Evolutionary conservation across 2,888 invertebrate species (phyloP).

Genomic region (Achlya flavicornis): DNA sequence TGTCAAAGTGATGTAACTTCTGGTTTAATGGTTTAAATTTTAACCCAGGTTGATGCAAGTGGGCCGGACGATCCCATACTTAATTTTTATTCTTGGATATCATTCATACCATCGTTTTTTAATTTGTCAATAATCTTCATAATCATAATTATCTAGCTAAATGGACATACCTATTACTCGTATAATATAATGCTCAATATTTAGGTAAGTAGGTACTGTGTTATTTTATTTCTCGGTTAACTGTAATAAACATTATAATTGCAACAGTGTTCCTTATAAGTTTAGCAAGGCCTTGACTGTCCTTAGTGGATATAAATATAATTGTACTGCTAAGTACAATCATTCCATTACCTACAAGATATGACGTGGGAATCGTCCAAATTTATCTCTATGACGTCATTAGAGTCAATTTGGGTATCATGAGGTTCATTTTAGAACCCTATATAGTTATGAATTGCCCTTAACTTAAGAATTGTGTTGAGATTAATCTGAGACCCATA

Average conservation of each 20-base stretch:
- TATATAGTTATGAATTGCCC: conserved; percentile 34
- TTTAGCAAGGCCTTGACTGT: conserved; percentile 55
- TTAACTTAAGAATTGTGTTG: conserved; percentile 34
- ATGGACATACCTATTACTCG: too few relatives aligned
- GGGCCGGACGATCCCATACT: too few relatives aligned
- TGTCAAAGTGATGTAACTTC: too few relatives aligned
- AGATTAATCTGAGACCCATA: conserved; percentile 36
- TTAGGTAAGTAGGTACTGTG: too few relatives aligned
- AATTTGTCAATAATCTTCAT: too few relatives aligned
- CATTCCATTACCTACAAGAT: conserved; percentile 49
- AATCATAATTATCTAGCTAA: too few relatives aligned
- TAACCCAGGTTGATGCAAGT: too few relatives aligned
- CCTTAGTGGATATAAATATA: conserved; percentile 66
- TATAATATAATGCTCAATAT: too few relatives aligned
- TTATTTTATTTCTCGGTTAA: conserved; percentile 42
- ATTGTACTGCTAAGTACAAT: conserved; percentile 45
- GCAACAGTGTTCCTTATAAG: conserved; percentile 51
- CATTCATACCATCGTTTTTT: too few relatives aligned
- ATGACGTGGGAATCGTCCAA: conserved; percentile 68
- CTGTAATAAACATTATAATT: conserved; percentile 45
- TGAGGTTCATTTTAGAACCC: conserved; percentile 41
- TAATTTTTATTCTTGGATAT: too few relatives aligned
- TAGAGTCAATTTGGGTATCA: conserved; percentile 44
- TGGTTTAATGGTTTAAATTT: too few relatives aligned
- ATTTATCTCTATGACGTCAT: conserved; percentile 71